These are phyloP conservation scores for Cepphus grylle DNA, from an alignment of 2,113 vertebrate species.

Conservation along the genomic window DNA sequence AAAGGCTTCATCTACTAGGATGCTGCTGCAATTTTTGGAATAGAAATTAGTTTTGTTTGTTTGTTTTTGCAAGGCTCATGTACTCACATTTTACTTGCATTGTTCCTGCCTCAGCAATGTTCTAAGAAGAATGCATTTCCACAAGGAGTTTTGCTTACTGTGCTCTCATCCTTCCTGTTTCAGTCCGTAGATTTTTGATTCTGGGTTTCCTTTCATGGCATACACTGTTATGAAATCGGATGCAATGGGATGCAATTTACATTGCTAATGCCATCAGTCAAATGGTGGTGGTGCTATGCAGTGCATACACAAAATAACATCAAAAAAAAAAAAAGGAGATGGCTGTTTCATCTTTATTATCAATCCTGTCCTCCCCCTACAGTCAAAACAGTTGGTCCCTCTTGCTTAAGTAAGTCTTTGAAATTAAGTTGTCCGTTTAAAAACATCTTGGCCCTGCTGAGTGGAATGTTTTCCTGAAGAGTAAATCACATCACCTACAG, in stretches of 20 bases:
- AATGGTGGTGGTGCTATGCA: not conserved
- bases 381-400: not conserved
- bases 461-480: not conserved
- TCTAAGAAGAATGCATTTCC: not conserved
- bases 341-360: not conserved
- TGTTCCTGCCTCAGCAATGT: not conserved
- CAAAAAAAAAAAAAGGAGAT: accelerated
- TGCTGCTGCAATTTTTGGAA: not conserved
- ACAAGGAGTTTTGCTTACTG: not conserved
- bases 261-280: not conserved
- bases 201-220: not conserved
- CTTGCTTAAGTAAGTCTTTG: not conserved
- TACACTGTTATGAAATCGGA: not conserved
- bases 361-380: not conserved
- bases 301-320: not conserved
- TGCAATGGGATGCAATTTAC: not conserved
- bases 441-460: not conserved
- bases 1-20: not conserved
- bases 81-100: not conserved
- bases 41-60: accelerated
- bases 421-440: not conserved
- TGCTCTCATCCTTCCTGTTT: not conserved
- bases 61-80: not conserved
- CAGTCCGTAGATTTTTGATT: not conserved
- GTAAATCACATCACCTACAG: not conserved